Evolutionary conservation across 2,797 vertebrate genomes (phyloP).

Genomic region (Brachymystax lenok): DNA sequence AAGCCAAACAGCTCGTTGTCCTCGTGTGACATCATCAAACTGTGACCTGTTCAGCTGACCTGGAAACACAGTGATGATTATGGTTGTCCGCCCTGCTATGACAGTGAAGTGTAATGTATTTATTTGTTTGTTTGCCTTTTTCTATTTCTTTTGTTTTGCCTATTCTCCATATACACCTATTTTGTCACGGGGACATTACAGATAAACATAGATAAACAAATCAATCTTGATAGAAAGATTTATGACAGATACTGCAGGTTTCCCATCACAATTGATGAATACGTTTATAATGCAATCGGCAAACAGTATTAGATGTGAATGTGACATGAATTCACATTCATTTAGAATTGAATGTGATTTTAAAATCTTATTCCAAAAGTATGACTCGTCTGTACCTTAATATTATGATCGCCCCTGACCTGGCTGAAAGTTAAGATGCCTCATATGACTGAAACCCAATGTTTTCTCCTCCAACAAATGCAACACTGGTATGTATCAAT

Average conservation of each 20-base stretch:
- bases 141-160: not conserved
- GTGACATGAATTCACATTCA: not conserved
- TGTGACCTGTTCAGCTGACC: constrained; percentile 13
- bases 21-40: not conserved
- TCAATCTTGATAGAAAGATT: not conserved
- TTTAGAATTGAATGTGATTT: not conserved
- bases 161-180: not conserved
- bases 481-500: constrained; percentile 20
- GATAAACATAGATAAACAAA: not conserved
- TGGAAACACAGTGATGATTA: not conserved
- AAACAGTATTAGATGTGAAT: not conserved
- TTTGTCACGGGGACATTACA: no score
- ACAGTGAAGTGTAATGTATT: not conserved
- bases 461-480: not conserved
- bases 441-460: not conserved
- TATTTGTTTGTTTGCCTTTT: not conserved
- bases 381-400: not conserved
- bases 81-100: not conserved
- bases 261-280: constrained; percentile 1
- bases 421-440: not conserved
- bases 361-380: not conserved
- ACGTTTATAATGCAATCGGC: not conserved
- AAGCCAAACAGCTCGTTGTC: not conserved
- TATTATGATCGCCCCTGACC: not conserved
- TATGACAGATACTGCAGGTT: not conserved